Evolutionary conservation across 2,797 vertebrate genomes (phyloP), one percentile per base, ranked within the genome.

Genomic region (Epinephelus malabaricus): DNA sequence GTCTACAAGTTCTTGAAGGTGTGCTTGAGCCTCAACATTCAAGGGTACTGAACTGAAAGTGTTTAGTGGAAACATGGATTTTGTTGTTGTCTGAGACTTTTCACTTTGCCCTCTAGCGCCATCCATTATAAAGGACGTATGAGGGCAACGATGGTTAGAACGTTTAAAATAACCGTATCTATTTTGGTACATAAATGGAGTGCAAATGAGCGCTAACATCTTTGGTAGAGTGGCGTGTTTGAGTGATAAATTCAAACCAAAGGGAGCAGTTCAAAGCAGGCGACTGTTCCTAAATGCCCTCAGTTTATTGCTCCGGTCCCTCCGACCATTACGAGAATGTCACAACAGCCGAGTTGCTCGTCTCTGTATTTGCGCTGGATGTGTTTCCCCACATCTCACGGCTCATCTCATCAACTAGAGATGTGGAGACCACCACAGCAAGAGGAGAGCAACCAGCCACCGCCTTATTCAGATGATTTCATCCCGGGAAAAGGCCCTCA

Each of bases 351-450:
- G 6, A 19, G 51, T 4, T 9, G 49, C 73, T 63, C 9, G 7
- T 43, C 54, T 73, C 56, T 27, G 63, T 67, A 2, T 73, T 73
- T 62, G 69, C 27, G 69, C 76, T 74, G 66, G 73, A 78, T 62
- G 71, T 73, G 77, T 86, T 79, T 83, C 61, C 81, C 27, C 14
- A 78, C 81, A 79, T 83, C 74, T 88, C 81, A 55, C 25, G 71
- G 73, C 69, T 82, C 82, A 81, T 86, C 53, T 67, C 80, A 54
- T 91, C 81, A 78, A 68, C 60, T 65, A 13, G 8, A 38, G 73
- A 49, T 46, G 46, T 62, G 53, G 49, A 74, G 50, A 67, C 53
- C 34, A 40, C 50, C 51, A 21, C 65, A 17, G 45, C 34, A 7
- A 69, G 59, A 69, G 58, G 50, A 40, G 46, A 73, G 62, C 40